Evolutionary conservation across 2,888 invertebrate species (phyloP).

Genomic region (Macropis europaea): DNA sequence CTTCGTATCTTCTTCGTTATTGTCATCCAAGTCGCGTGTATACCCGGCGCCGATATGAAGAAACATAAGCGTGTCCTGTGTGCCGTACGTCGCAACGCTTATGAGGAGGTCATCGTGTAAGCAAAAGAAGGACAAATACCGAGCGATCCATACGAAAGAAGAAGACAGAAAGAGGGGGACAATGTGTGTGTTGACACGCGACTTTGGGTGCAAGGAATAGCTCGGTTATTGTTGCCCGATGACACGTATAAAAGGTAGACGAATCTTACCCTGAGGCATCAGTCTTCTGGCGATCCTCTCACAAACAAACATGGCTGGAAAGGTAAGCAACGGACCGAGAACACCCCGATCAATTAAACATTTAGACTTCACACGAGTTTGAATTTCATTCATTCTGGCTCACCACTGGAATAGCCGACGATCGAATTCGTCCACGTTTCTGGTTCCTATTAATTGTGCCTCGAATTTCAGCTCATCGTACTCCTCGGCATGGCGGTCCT

Average conservation of each 20-base stretch:
- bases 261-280: constrained; percentile 71
- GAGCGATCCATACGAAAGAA: constrained; percentile 13
- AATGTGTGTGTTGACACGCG: constrained; percentile 47
- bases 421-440: too few species aligned
- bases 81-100: constrained; percentile 61
- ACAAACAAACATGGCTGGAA: constrained; percentile 71
- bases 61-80: constrained; percentile 58
- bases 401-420: too few species aligned
- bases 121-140: constrained; percentile 30
- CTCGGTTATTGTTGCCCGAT: constrained; percentile 61
- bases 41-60: constrained; percentile 64
- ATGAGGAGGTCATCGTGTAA: constrained; percentile 68
- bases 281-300: constrained; percentile 71
- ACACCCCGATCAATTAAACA: too few species aligned
- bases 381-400: too few species aligned
- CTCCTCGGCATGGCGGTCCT: constrained; percentile 77
- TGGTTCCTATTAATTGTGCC: not conserved
- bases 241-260: constrained; percentile 71
- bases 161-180: constrained; percentile 60
- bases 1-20: constrained; percentile 46
- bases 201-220: constrained; percentile 59
- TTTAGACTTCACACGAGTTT: too few species aligned
- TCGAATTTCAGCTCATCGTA: constrained; percentile 71
- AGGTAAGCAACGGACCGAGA: constrained; percentile 61
- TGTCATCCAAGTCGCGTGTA: constrained; percentile 65